Conservation (phyloP, 2,888 invertebrate species). For the Idaea dimidiata region DNA sequence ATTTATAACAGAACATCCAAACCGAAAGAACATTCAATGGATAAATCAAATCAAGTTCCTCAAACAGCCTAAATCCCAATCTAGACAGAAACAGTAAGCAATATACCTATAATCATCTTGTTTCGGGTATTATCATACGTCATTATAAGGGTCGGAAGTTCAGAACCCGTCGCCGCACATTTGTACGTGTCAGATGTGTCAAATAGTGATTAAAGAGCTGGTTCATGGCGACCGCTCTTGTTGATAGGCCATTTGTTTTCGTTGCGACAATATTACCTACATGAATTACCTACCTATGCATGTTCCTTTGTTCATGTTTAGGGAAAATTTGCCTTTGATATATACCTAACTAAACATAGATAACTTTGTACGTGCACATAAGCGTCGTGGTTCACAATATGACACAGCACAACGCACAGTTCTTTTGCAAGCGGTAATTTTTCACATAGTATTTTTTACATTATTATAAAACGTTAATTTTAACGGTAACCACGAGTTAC, state of each 20-base stretch:
- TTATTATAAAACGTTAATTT: too few relatives aligned
- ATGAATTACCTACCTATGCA: neutral
- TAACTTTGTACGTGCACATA: neutral
- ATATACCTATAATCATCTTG: neutral
- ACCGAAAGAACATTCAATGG: too few relatives aligned
- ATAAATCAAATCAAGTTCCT: neutral
- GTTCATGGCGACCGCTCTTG: neutral
- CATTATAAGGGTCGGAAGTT: neutral
- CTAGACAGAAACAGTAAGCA: neutral
- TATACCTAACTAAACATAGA: neutral
- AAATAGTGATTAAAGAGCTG: neutral
- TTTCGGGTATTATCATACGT: neutral
- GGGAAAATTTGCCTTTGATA: neutral
- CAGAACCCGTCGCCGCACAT: neutral
- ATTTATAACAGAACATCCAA: too few relatives aligned
- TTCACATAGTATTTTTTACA: too few relatives aligned
- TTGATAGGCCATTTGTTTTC: neutral
- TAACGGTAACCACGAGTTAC: too few relatives aligned
- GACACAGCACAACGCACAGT: neutral
- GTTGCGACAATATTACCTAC: neutral
- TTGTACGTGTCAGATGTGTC: constrained; percentile 1
- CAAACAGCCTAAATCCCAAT: neutral
- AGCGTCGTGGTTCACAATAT: neutral
- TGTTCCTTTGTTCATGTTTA: neutral
- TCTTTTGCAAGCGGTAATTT: too few relatives aligned